Evolutionary conservation across 2,888 invertebrate species (phyloP).

Genomic region (Sesia apiformis): DNA sequence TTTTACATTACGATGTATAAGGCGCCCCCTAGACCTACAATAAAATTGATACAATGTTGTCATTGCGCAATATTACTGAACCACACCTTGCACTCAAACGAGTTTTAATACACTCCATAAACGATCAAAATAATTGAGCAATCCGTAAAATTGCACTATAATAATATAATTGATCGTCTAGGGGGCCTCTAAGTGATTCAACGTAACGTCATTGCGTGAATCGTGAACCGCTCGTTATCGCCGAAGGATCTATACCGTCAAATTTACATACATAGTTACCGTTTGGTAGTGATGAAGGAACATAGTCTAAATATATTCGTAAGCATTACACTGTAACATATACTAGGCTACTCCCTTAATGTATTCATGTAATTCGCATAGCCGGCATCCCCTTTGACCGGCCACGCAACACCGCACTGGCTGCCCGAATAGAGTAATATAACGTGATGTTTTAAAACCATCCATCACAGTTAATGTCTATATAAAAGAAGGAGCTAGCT

Average conservation of each 20-base stretch:
- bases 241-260: conserved; percentile 38
- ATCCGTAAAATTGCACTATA: no score
- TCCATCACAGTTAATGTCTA: conserved; percentile 72
- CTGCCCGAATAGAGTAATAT: conserved; percentile 68
- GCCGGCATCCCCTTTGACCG: conserved; percentile 73
- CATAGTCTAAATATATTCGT: conserved; percentile 69
- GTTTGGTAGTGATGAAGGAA: conserved; percentile 56
- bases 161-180: no score
- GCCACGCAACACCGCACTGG: conserved; percentile 70
- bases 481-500: conserved; percentile 57
- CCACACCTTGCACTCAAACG: no score
- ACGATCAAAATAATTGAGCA: no score
- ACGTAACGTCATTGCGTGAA: background rate
- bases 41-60: no score
- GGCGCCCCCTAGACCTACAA: no score
- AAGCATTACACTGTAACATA: conserved; percentile 70
- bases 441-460: conserved; percentile 73
- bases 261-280: conserved; percentile 57
- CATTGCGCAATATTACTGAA: no score
- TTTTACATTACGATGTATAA: no score
- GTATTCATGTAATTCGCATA: conserved; percentile 75
- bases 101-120: no score
- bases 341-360: conserved; percentile 68
- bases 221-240: conserved; percentile 23
- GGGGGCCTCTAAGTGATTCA: background rate